Evolutionary conservation across 2,888 invertebrate genomes (phyloP).

Genomic region (Pimpla rufipes): DNA sequence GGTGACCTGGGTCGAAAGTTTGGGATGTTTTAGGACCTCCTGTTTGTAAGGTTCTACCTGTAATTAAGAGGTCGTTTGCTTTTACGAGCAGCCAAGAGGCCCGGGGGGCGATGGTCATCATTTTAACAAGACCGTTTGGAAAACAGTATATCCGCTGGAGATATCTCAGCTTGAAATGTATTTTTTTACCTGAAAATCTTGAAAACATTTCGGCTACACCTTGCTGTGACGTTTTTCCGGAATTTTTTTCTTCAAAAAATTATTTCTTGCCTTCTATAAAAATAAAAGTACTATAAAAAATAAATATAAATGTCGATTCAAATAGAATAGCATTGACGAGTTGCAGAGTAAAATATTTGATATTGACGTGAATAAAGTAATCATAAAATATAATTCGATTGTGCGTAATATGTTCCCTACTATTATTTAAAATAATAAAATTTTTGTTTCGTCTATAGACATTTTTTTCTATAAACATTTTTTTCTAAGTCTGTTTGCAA

Average conservation of each 20-base stretch:
- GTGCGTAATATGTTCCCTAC: too few relatives aligned
- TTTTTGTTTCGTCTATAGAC: too few relatives aligned
- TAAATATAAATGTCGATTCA: background rate
- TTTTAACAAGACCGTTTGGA: slow-evolving; percentile 54
- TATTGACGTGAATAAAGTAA: too few relatives aligned
- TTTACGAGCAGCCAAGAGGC: slow-evolving; percentile 62
- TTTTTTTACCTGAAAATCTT: slow-evolving; percentile 5
- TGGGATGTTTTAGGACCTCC: slow-evolving; percentile 55
- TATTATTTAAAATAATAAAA: too few relatives aligned
- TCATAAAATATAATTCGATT: too few relatives aligned
- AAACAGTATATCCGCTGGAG: slow-evolving; percentile 31
- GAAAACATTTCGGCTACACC: slow-evolving; percentile 8
- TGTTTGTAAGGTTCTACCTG: slow-evolving; percentile 62
- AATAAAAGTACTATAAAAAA: background rate
- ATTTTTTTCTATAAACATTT: too few relatives aligned
- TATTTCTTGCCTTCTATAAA: background rate
- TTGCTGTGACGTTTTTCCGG: background rate
- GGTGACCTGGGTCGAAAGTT: slow-evolving; percentile 52
- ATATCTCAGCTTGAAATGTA: background rate
- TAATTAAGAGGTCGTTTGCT: slow-evolving; percentile 72
- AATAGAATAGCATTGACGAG: too few relatives aligned
- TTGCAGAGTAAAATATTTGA: too few relatives aligned
- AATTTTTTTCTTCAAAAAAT: background rate
- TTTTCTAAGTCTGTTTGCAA: too few relatives aligned
- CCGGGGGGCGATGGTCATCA: slow-evolving; percentile 43